These are phyloP conservation scores for Blera fallax DNA, from an alignment of 2,888 invertebrate species.

Conservation along the genomic window DNA sequence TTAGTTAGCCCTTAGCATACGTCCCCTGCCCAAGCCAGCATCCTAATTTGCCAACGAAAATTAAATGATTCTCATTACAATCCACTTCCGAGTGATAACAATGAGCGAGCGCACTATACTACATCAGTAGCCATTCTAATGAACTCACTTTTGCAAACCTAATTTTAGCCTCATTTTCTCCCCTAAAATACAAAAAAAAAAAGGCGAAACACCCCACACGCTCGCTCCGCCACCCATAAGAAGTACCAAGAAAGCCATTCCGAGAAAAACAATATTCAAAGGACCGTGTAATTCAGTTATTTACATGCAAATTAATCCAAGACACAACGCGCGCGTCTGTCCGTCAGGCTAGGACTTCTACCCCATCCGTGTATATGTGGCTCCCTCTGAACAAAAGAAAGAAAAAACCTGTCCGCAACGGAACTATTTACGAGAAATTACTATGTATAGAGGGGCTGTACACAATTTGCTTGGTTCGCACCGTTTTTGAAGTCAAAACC, in stretches of 20 bases:
- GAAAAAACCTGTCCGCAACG: constrained; percentile 51
- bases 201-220: constrained; percentile 33
- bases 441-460: constrained; percentile 39
- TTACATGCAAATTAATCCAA: constrained; percentile 73
- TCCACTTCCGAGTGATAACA: constrained; percentile 66
- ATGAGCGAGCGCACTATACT: constrained; percentile 48
- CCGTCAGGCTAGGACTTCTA: constrained; percentile 44
- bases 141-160: constrained; percentile 64
- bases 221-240: constrained; percentile 5
- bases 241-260: constrained; percentile 63
- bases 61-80: constrained; percentile 65
- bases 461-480: constrained; percentile 61
- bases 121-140: constrained; percentile 50
- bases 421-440: constrained; percentile 69
- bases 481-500: constrained; percentile 34
- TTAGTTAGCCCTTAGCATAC: too few species aligned
- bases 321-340: constrained; percentile 61
- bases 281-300: constrained; percentile 73
- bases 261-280: constrained; percentile 70
- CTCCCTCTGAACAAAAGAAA: constrained; percentile 27
- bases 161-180: constrained; percentile 65
- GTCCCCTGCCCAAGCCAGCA: not conserved
- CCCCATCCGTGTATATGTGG: not conserved
- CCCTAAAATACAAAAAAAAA: constrained; percentile 4
- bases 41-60: constrained; percentile 24